Evolutionary conservation across 2,888 invertebrate species (phyloP), one percentile per base, ranked within the genome.

Genomic region (Chrysolina haemoptera): DNA sequence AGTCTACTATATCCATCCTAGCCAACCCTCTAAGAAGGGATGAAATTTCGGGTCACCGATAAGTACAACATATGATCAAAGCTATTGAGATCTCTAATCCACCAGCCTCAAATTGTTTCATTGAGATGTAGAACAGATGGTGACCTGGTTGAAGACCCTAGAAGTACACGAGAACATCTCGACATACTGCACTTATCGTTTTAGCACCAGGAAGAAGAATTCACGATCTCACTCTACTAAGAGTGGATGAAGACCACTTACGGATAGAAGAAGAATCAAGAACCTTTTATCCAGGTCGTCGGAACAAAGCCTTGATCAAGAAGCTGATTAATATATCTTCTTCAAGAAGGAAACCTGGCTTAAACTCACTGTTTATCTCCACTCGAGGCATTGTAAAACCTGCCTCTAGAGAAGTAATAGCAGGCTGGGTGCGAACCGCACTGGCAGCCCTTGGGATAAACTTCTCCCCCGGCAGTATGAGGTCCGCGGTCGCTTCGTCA

Each of bases 1-100:
- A 82, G 62, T 82, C 82, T 27, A 79, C 80, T 1, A 76, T 82
- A 16, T 50, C 69, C 27, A 69, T n/a, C 12, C 53, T 69, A 62
- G 68, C 71, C 12, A 66, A 72, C 18, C 76, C 76, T 22, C 3
- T n/a, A 18, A 59, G 20, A 10, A 53, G 64, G 11, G 64, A 62
- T 11, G 46, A 18, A 9, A 43, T 73, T 20, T 59, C 72, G 6
- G 27, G 43, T 1, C 59, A 43, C 55, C 73, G 6, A 40, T 40
- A 8, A 40, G 40, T 40, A 40, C 5, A 40, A 40, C 59, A 59
- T 55, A 70, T 70, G 9, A n/a, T 73, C 11, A 73, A 70, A 14
- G 73, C 70, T 16, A 73, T 73, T 53, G 70, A 70, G n/a, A 12
- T 70, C n/a, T 5, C 43, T 8, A 62, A 46, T 0, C 70, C 73